Evolutionary conservation across 2,113 vertebrate genomes (phyloP).

Genomic region (Hyaena hyaena): DNA sequence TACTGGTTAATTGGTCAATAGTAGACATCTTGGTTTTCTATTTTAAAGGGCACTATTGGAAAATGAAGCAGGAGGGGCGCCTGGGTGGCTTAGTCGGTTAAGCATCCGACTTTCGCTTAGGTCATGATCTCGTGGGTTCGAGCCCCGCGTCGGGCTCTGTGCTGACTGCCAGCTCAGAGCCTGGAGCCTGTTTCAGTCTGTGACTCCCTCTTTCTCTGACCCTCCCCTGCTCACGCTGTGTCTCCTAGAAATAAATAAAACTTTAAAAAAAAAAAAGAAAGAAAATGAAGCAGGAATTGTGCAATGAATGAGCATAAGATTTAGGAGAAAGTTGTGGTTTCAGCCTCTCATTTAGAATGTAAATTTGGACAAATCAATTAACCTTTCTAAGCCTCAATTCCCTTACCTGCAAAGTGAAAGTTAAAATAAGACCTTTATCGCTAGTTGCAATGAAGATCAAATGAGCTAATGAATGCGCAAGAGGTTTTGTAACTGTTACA

Average conservation of each 20-base stretch:
- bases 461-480: slow-evolving; percentile 1
- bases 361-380: slow-evolving; percentile 49
- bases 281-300: not conserved
- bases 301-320: not conserved
- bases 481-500: not conserved
- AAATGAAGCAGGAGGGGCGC: slow-evolving; percentile 10
- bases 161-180: no score
- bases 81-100: no score
- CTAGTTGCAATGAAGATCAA: not conserved
- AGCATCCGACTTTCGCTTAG: no score
- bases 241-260: no score
- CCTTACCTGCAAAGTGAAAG: slow-evolving; percentile 12
- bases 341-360: not conserved
- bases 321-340: not conserved
- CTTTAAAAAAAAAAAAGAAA: no score
- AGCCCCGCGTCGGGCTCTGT: no score
- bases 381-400: not conserved
- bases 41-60: not conserved
- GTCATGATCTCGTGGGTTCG: no score
- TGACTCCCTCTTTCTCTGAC: no score
- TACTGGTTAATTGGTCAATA: not conserved
- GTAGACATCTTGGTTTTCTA: not conserved
- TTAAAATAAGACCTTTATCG: slow-evolving; percentile 16
- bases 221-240: no score
- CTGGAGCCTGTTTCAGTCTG: no score